Base-by-base conservation (phyloP, 2,888 invertebrate genomes). In the Drosophila mettleri region DNA sequence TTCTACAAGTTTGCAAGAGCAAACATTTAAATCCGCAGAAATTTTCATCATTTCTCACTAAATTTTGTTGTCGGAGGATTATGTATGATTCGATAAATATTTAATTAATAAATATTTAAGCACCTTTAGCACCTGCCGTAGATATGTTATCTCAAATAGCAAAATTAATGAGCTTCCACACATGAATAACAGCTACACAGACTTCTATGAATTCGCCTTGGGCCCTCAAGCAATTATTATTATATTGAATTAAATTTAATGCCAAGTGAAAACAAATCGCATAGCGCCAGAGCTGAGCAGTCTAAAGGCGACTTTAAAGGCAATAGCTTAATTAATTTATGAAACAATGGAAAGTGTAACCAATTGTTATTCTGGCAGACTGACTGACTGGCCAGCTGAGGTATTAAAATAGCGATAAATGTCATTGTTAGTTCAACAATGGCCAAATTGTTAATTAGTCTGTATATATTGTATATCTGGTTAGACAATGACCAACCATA, bases 391-490 rank as follows among this genome's bases (percentile, higher is more conserved):
- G 48, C 49, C 59, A 69, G 53, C 33, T 69, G 76, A 63, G 52
- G 59, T 62, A 46, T 55, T 39, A 62, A 65, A 62, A 48, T 39
- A 7, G 31, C 51, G 55, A 62, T 74, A 70, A 74, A 66, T 59
- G 9, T 43, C 36, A 74, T 66, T 74, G 70, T 65, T 14, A 49
- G 65, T 27, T n/a, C 12, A 38, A 59, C 29, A 57, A 55, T 45
- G 45, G 58, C 18, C 16, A 75, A 76, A 67, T 77, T 74, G 85
- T 79, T 79, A 81, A 81, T 85, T 85, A 79, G 81, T 70, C 58
- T 63, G 53, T 61, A 62, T 46, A 27, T 31, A 31, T 31, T 31
- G 20, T 9, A 48, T 48, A 31, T 48, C 31, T 33, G 14, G 2
- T 74, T 43, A 69, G 74, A 81, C 79, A 85, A 81, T 74, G 69